Base-by-base conservation (phyloP, 2,888 invertebrate species). In the Ennomos fuscantarius region DNA sequence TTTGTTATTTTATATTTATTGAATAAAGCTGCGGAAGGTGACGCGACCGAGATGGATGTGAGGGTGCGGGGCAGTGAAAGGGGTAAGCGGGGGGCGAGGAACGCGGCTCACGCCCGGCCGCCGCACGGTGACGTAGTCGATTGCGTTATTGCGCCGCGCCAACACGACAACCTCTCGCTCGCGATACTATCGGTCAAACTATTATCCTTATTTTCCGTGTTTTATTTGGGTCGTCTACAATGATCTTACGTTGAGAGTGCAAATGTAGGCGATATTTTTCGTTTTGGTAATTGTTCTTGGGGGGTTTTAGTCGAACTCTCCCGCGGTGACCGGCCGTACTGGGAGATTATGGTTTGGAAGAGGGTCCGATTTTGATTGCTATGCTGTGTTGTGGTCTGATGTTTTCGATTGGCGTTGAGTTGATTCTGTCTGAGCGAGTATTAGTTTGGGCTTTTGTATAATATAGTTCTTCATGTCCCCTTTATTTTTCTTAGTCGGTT, bases 241-340 rank as follows among this genome's bases (percentile, higher is more conserved):
- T n/a, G n/a, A n/a, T n/a, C n/a, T n/a, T 36, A 57, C 53, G n/a
- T n/a, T 40, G 62, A 66, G 40, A 59, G 46, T 58, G 32, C 60
- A 60, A 9, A 56, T 32, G 11, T 31, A 9, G 43, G 3, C 15
- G 15, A 3, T 15, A 15, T 15, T 15, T 15, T 15, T 15, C 15
- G 15, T 55, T 45, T 36, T 43, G n/a, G 11, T 53, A 42, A 9
- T 41, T 57, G 15, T 58, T 24, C 45, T 61, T 64, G 64, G 65
- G 40, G 65, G 60, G 58, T 64, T 65, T 15, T 62, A 57, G 65
- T 68, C 65, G 42, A 49, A 39, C 56, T 68, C 61, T 64, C 62
- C 63, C 68, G 49, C 68, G 63, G 66, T 65, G 65, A 66, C 66
- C 65, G 34, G 58, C 62, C 62, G 62, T 63, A 39, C 13, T 64